phyloP scores from a whole-genome alignment of 2,797 vertebrate species.

The Lerista edwardsae region DNA sequence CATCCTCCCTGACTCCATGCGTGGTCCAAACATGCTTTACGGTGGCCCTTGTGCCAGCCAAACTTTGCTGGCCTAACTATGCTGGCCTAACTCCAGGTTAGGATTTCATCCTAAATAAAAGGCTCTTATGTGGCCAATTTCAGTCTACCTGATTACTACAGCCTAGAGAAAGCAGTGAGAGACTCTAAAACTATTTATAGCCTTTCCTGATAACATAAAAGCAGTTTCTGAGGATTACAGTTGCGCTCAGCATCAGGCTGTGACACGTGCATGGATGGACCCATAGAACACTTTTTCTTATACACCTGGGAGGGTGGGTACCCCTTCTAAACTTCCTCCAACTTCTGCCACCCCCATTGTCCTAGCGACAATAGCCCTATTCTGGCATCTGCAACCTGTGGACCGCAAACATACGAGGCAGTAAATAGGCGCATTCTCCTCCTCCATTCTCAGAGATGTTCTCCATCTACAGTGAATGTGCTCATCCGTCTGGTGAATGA shows the following conservation, averaged over 20 bases:
- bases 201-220: not conserved
- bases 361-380: not conserved
- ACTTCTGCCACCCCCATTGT: not conserved
- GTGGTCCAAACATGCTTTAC: too few species aligned
- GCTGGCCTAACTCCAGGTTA: too few species aligned
- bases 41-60: too few species aligned
- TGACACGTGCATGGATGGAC: not conserved
- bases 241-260: not conserved
- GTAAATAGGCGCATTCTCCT: too few species aligned
- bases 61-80: too few species aligned
- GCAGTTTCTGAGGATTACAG: not conserved
- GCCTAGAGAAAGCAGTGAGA: not conserved
- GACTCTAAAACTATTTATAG: not conserved
- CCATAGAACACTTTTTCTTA: not conserved
- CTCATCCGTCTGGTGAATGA: too few species aligned
- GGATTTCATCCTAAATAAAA: not conserved
- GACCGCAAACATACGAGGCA: too few species aligned
- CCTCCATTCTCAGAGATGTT: too few species aligned
- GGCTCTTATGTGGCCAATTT: not conserved
- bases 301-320: conserved; percentile 9
- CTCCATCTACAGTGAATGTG: not conserved
- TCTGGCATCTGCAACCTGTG: too few species aligned
- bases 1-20: too few species aligned
- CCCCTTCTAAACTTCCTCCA: not conserved
- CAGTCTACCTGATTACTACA: not conserved